Percentiles rank a stretch among this genome's conserved stretches.
Evolutionary conservation across 2,797 vertebrate species (phyloP).

Genomic region (Eospalax fontanierii): DNA sequence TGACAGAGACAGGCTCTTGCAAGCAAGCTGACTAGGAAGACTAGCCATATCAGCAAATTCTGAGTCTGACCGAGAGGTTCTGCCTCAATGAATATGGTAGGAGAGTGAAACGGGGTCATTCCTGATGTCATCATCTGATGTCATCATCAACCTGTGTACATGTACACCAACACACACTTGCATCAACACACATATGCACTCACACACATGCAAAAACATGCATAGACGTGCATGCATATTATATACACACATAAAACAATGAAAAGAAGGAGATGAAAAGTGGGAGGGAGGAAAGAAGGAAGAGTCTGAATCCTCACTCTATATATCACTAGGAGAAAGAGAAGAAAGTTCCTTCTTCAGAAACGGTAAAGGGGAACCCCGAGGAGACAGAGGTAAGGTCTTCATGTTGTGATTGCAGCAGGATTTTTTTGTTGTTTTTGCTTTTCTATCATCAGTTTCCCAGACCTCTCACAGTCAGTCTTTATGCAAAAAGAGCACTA

Average conservation of each 20-base stretch:
- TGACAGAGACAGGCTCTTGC: not conserved
- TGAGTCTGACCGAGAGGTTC: not conserved
- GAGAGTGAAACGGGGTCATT: not conserved
- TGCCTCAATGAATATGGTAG: not conserved
- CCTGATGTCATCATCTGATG: too few relatives aligned
- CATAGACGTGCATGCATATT: not conserved
- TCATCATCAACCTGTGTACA: not conserved
- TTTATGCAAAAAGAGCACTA: not conserved
- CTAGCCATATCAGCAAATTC: not conserved
- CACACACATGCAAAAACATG: not conserved
- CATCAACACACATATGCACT: too few relatives aligned
- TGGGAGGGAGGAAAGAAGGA: not conserved
- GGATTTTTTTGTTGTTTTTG: too few relatives aligned
- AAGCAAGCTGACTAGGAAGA: not conserved
- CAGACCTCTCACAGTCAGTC: not conserved
- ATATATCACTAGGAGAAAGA: not conserved
- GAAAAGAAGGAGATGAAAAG: not conserved
- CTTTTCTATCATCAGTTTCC: not conserved
- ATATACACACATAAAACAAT: not conserved
- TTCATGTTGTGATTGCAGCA: not conserved
- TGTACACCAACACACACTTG: too few relatives aligned
- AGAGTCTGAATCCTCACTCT: not conserved
- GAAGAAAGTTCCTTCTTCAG: not conserved
- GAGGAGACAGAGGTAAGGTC: not conserved
- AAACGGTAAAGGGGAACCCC: not conserved